Conservation (phyloP, 1,140 invertebrate genomes). For the Formica selysi region DNA sequence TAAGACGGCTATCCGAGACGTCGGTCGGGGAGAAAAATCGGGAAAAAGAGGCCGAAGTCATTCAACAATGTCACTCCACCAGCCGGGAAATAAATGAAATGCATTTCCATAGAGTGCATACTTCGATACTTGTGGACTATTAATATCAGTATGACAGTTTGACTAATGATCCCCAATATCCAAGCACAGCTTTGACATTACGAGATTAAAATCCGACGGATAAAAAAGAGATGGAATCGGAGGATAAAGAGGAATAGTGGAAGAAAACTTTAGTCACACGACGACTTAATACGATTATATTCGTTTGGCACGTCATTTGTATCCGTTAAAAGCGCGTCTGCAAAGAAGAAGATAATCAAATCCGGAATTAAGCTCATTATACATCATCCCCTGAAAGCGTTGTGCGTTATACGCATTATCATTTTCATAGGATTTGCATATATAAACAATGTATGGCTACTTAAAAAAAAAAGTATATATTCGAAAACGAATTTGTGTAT, state of each 20-base stretch:
- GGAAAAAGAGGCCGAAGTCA: slow-evolving; percentile 79
- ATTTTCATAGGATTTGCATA: slow-evolving; percentile 18
- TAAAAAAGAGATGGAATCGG: slow-evolving; percentile 67
- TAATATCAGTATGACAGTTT: slow-evolving; percentile 85
- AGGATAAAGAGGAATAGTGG: slow-evolving; percentile 60
- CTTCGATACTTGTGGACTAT: slow-evolving; percentile 84
- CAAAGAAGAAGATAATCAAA: slow-evolving; percentile 31
- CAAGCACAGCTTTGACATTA: slow-evolving; percentile 85
- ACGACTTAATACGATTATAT: slow-evolving; percentile 74
- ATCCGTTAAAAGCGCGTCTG: slow-evolving; percentile 68
- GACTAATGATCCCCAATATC: slow-evolving; percentile 85
- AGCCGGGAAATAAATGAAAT: slow-evolving; percentile 84
- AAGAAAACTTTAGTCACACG: slow-evolving; percentile 55
- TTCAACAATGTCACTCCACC: slow-evolving; percentile 84
- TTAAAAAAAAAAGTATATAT: too few relatives aligned
- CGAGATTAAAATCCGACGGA: slow-evolving; percentile 84
- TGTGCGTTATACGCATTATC: not conserved
- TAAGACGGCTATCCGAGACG: slow-evolving; percentile 44
- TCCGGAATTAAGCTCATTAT: slow-evolving; percentile 18
- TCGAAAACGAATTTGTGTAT: not conserved
- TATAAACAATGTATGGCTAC: not conserved
- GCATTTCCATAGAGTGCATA: slow-evolving; percentile 85
- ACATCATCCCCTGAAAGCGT: not conserved
- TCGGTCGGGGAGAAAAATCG: slow-evolving; percentile 64
- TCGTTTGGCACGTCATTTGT: slow-evolving; percentile 76